Base-by-base conservation (phyloP, 2,113 vertebrate species). In the Xenus cinereus region DNA sequence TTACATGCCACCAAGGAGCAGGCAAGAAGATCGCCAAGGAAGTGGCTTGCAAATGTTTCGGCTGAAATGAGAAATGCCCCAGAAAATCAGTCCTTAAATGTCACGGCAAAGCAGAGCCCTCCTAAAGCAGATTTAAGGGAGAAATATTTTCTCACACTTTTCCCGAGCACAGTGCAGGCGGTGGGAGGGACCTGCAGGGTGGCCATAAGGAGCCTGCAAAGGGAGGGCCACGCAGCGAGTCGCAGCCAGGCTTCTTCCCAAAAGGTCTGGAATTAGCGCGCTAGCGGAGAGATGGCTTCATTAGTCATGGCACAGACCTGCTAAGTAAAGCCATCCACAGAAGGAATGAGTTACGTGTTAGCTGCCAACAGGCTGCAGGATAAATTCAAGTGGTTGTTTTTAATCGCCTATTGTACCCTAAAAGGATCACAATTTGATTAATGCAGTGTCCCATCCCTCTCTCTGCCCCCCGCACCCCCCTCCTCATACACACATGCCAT, bases 181-280 rank as follows among this genome's bases (percentile, higher is more conserved):
- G 94, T 91, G 81, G 91, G 96, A 96, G 95, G 96, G 94, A 95
- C 66, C 77, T 73, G 84, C 87, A 26, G 95, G 94, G 77, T 96
- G 94, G 91, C 89, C 87, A 73, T 84, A 85, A 87, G 96, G 84
- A 96, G 73, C 39, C 87, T 75, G 81, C 3, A 8, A 92, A 41
- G 95, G 93, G 87, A 94, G 93, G 73, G 46, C 60, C 21, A 1
- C 8, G 83, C 80, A 37, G 51, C 0, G 33, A 91, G 79, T 83
- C 54, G 91, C 84, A 92, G 62, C 84, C 14, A 2, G 84, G 95
- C 82, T 96, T 63, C 87, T 95, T 94, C 93, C 92, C 92, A 90
- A 93, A 93, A 91, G 92, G 67, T 46, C 93, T 88, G 90, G 78
- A 96, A 93, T 85, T 90, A 96, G 67, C 6, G 2, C 28, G 1